Evolutionary conservation across 1,140 invertebrate genomes (phyloP), one percentile per base, ranked within the genome.

Genomic region (Hestina assimilis): DNA sequence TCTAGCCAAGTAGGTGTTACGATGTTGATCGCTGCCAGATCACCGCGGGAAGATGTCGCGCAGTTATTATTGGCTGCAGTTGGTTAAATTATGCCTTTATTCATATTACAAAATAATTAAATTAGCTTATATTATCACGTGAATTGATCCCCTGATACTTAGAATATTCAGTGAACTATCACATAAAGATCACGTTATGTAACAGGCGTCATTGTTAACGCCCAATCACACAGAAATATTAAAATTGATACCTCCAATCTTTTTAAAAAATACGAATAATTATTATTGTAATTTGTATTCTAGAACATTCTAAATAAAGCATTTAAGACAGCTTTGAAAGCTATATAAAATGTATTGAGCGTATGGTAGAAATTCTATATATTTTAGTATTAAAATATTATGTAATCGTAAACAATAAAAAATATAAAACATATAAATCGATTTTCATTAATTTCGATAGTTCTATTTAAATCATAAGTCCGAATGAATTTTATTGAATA

Each of bases 1-100:
- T 95, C 94, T 0, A 79, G 96, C n/a, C 90, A 90, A 9, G 92
- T 91, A 24, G 94, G 94, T 15, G 96, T 94, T 0, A 94, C 93
- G 0, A 93, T 95, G 91, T 91, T 94, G 62, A 85, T 94, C 60
- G 90, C 90, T 1, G 91, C 94, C 17, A 79, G 93, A 41, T 93
- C 93, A 29, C 89, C 89, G 14, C 90, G 93, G 66, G 90, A 92
- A 66, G 91, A 94, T 58, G 88, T 92, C 89, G 95, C 96, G 3
- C 96, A 98, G 83, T 90, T 99, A 3, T 93, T 99, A 55, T 92
- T 95, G 46, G 93, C 95, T 7, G 93, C 95, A 38, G 93, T 98
- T 59, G 96, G 95, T 79, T 97, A 95, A 92, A 38, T 52, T 11
- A 31, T 26, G n/a, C n/a, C n/a, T n/a, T n/a, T n/a, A n/a, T n/a